Conservation (phyloP, 92 coral and sea anemone genomes). For the Phenganax stokvisi region DNA sequence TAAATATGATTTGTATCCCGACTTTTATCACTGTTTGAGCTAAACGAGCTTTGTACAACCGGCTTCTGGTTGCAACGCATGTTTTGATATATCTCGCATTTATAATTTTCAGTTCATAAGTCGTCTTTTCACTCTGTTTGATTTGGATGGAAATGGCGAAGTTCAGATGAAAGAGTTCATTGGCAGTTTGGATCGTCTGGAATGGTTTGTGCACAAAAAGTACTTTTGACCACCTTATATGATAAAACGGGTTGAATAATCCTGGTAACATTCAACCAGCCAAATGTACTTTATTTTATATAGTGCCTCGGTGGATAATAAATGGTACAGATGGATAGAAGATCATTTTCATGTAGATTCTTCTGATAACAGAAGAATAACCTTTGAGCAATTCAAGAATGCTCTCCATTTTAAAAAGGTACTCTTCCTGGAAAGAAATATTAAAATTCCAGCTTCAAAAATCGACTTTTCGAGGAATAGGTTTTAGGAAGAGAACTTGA, state of each 20-base stretch:
- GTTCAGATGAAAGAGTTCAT: slow-evolving; percentile 29
- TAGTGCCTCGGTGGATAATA: neutral
- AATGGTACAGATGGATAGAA: slow-evolving; percentile 1
- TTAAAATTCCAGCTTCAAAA: no score
- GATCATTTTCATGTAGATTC: neutral
- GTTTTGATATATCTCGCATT: neutral
- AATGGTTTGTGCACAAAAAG: neutral
- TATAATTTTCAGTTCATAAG: slow-evolving; percentile 18
- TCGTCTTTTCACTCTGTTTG: slow-evolving; percentile 17
- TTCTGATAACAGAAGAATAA: neutral
- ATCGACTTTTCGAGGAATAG: no score
- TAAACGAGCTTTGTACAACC: no score
- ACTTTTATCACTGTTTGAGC: no score
- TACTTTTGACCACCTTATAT: no score
- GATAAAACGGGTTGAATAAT: no score
- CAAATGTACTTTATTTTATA: neutral
- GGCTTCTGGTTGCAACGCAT: neutral
- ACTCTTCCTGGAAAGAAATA: neutral
- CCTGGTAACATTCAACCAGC: no score
- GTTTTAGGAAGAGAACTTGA: neutral
- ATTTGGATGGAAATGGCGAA: slow-evolving; percentile 39
- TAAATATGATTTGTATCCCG: no score
- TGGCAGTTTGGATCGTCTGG: slow-evolving; percentile 24
- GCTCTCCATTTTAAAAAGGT: slow-evolving; percentile 10
- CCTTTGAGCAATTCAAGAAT: neutral